Conservation (phyloP, 2,888 invertebrate species). For the Drosophila hamatofila region DNA sequence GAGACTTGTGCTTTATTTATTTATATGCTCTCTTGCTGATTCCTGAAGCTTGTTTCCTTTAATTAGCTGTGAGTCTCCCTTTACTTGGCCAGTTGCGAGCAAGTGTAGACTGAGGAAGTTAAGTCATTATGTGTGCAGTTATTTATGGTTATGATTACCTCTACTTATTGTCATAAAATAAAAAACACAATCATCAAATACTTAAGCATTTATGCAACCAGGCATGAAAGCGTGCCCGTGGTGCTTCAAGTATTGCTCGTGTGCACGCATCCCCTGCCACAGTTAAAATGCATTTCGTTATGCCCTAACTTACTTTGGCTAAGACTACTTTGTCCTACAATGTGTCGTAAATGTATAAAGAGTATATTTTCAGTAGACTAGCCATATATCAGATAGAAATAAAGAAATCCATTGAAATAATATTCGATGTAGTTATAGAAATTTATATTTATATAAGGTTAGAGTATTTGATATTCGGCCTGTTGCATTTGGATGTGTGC, state of each 20-base stretch:
- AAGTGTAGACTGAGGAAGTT: constrained; percentile 37
- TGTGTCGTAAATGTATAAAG: not conserved
- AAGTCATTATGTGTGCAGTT: constrained; percentile 57
- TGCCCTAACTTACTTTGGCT: not conserved
- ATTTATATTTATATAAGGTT: not conserved
- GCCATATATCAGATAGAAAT: too few relatives aligned
- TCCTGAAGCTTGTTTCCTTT: not conserved
- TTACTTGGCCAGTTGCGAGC: not conserved
- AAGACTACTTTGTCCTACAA: not conserved
- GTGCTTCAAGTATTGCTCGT: constrained; percentile 34
- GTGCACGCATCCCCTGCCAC: constrained; percentile 9
- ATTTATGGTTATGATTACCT: constrained; percentile 73
- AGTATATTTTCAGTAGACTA: not conserved
- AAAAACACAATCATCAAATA: constrained; percentile 58
- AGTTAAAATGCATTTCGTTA: constrained; percentile 36
- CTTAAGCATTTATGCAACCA: constrained; percentile 75
- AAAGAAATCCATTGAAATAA: not conserved
- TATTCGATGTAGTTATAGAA: fast-evolving
- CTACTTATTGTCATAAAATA: constrained; percentile 75
- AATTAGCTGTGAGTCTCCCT: not conserved
- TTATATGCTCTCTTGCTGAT: too few relatives aligned
- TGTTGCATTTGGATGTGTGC: not conserved
- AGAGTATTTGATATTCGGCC: constrained; percentile 27
- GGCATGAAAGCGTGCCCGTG: constrained; percentile 69
- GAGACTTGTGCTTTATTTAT: too few relatives aligned